Conservation (phyloP, 2,113 vertebrate species). For the Carlito syrichta region DNA sequence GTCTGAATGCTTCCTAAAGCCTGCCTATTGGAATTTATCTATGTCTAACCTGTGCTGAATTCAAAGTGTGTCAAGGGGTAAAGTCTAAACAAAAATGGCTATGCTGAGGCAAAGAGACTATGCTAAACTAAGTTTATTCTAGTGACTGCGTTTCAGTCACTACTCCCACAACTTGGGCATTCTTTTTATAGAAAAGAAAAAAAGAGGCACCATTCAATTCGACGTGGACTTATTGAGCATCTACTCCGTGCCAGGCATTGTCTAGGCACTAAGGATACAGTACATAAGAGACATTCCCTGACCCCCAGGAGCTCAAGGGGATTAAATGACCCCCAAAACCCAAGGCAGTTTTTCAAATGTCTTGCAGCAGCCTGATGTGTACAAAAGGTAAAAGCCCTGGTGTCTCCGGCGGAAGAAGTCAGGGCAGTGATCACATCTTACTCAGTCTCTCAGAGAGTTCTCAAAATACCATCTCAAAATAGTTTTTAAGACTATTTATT, state of each 20-base stretch:
- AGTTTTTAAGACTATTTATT: neutral
- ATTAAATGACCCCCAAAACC: neutral
- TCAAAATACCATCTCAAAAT: neutral
- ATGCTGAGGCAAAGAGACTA: too few relatives aligned
- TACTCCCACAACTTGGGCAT: neutral
- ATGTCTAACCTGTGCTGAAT: too few relatives aligned
- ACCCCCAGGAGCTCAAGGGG: neutral
- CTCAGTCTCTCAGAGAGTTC: neutral
- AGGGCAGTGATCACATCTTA: neutral
- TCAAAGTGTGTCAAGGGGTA: too few relatives aligned
- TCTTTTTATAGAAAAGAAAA: neutral
- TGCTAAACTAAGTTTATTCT: too few relatives aligned
- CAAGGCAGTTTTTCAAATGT: neutral
- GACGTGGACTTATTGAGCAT: neutral
- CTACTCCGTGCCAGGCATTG: neutral
- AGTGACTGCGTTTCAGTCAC: too few relatives aligned
- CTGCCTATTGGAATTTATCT: too few relatives aligned
- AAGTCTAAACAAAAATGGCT: too few relatives aligned
- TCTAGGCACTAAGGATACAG: neutral
- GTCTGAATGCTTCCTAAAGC: too few relatives aligned
- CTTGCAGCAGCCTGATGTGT: neutral
- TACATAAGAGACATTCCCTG: neutral
- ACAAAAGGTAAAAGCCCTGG: neutral
- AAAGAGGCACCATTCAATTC: neutral
- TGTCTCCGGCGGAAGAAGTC: neutral